Evolutionary conservation across 2,888 invertebrate genomes (phyloP), one percentile per base, ranked within the genome.

Genomic region (Leucophenga montana): DNA sequence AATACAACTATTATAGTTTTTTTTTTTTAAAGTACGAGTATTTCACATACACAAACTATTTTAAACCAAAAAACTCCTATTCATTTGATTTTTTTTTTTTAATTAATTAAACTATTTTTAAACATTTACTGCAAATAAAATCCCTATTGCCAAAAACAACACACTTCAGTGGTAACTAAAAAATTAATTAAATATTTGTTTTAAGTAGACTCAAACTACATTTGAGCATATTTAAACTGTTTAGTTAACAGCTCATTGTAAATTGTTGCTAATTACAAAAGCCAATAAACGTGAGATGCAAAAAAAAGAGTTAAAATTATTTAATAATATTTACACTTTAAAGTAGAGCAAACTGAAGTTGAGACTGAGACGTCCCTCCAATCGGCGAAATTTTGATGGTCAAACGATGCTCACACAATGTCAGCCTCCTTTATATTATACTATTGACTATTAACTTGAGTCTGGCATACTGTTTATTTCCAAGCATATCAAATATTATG

Each of bases 381-480:
- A 77, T 75, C 72, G 75, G 68, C 67, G 77, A 77, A 77, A 68
- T 72, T 70, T 50, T 57, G 65, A 70, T 69, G 78, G 76, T 69
- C 75, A 76, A 73, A 64, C 71, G 76, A 16, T 54, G 11, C 1
- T 54, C 54, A n/a, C n/a, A n/a, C n/a, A 20, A 22, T 44, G 44
- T 14, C 18, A 18, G 9, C 31, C 6, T 39, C 22, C 22, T 56
- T 48, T 46, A 50, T 66, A n/a, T 64, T 69, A 31, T n/a, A n/a
- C n/a, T n/a, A 59, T 48, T 50, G 33, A 33, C n/a, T n/a, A n/a
- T n/a, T n/a, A n/a, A n/a, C n/a, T n/a, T n/a, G n/a, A n/a, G n/a
- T n/a, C n/a, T n/a, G n/a, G n/a, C 11, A 39, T 39, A 1, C 39
- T 39, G 39, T 39, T 39, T 39, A 39, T 39, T 39, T 39, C 1